Percentiles rank a stretch among this genome's conserved stretches.
phyloP scores from a whole-genome alignment of 2,888 invertebrate genomes.

The Schizotus pectinicornis region DNA sequence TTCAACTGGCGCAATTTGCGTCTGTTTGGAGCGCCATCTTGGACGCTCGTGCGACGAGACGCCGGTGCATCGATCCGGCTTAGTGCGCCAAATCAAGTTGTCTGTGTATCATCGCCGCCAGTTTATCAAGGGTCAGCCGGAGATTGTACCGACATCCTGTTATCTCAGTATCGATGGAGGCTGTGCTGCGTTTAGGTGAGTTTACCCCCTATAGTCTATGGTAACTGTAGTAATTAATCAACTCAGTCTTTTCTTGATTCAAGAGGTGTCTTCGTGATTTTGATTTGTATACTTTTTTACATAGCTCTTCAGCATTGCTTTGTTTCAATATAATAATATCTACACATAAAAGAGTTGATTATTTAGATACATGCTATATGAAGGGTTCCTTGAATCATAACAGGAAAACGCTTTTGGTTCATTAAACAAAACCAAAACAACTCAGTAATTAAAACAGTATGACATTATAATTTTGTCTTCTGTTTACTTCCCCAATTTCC shows the following conservation, averaged over 20 bases:
- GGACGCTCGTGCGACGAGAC: constrained; percentile 26
- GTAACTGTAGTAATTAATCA: no score
- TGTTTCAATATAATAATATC: not conserved
- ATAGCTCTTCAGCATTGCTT: not conserved
- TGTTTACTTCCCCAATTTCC: no score
- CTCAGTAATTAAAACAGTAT: no score
- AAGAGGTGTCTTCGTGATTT: no score
- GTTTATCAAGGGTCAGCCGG: constrained; percentile 36
- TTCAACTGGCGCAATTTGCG: constrained; percentile 6
- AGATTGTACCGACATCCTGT: constrained; percentile 26
- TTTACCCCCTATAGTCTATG: not conserved
- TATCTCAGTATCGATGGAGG: constrained; percentile 34
- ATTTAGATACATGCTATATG: no score
- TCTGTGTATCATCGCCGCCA: constrained; percentile 36
- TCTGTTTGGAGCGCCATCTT: constrained; percentile 27
- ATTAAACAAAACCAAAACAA: no score
- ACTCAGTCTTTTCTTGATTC: no score
- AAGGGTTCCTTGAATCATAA: no score
- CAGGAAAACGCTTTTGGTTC: no score
- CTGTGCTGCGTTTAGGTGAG: constrained; percentile 18
- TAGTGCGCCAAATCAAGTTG: constrained; percentile 41
- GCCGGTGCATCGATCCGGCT: constrained; percentile 37
- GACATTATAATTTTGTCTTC: no score
- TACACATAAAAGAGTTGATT: no score
- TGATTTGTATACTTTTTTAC: no score